These are phyloP conservation scores for Notothenia rossii DNA, from an alignment of 2,113 vertebrate genomes.

Conservation along the genomic window DNA sequence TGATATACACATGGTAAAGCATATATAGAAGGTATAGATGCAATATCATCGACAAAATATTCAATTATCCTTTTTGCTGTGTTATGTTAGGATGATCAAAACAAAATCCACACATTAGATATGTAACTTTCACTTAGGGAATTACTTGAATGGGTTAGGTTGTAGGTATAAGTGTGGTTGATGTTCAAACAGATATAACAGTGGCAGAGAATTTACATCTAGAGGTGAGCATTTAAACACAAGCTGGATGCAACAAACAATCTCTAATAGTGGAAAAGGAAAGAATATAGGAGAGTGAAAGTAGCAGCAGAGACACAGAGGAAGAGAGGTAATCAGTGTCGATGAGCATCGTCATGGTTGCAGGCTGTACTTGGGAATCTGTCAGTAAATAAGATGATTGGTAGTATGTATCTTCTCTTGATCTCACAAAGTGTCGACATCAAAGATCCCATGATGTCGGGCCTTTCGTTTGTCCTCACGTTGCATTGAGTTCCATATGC, in stretches of 20 bases:
- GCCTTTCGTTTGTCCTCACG: background rate
- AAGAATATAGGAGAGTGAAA: too few species aligned
- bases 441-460: background rate
- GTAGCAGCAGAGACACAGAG: too few species aligned
- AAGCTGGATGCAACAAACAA: background rate
- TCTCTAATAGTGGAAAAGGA: too few species aligned
- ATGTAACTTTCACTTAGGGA: background rate
- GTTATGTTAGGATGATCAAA: background rate
- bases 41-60: background rate
- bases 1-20: background rate
- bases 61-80: too few species aligned
- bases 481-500: slow-evolving; percentile 17
- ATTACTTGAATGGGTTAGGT: too few species aligned
- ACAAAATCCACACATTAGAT: background rate
- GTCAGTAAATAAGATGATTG: background rate
- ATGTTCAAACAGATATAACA: background rate
- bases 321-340: too few species aligned
- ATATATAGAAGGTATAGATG: background rate
- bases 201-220: background rate
- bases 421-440: slow-evolving; percentile 10
- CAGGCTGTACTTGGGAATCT: slow-evolving; percentile 7
- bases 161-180: background rate
- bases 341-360: background rate
- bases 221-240: background rate
- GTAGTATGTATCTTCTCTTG: background rate